Evolutionary conservation across 2,113 vertebrate species (phyloP).

Genomic region (Aldabrachelys gigantea): DNA sequence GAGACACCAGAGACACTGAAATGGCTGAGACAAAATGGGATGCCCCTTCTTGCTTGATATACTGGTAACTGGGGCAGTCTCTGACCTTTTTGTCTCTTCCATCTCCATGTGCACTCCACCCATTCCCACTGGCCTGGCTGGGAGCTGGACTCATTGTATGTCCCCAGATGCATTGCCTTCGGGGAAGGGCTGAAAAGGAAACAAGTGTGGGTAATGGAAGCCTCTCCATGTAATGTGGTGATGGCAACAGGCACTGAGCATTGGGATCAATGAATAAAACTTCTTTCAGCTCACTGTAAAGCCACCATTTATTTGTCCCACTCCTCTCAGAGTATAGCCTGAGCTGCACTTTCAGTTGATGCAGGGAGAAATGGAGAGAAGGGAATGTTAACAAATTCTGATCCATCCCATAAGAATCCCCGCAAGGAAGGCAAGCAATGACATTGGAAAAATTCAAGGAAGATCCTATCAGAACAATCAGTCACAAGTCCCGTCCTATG

Average conservation of each 20-base stretch:
- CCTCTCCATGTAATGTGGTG: not conserved
- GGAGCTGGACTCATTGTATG: not conserved
- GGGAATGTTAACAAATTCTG: not conserved
- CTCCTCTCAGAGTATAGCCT: not conserved
- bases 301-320: no score
- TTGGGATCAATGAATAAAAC: no score
- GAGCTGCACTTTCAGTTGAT: not conserved
- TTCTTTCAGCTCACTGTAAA: no score
- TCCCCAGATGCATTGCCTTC: not conserved
- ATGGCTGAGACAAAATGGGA: not conserved
- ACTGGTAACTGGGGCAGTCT: not conserved
- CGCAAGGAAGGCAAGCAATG: not conserved
- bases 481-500: not conserved
- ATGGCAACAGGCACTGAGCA: no score
- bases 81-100: not conserved
- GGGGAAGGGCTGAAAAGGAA: not conserved
- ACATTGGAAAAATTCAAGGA: not conserved
- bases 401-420: not conserved
- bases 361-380: not conserved
- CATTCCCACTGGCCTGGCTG: not conserved
- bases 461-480: not conserved
- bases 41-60: not conserved
- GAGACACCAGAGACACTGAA: not conserved
- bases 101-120: not conserved
- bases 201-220: not conserved